Conservation (phyloP, 1,140 invertebrate species). For the Caenorhabditis brenneri region DNA sequence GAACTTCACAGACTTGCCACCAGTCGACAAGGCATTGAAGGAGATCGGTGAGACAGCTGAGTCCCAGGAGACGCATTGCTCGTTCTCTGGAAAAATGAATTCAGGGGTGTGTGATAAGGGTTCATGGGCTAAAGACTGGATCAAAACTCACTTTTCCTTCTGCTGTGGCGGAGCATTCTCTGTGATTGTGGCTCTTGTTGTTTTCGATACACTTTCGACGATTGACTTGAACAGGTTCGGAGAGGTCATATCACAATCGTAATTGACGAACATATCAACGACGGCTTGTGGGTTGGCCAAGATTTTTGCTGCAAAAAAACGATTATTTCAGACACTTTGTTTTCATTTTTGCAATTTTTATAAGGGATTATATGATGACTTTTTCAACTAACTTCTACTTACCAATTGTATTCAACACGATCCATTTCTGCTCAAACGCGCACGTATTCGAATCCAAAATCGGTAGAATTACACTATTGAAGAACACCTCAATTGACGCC, state of each 20-base stretch:
- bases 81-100: no score
- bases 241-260: slow-evolving; percentile 96
- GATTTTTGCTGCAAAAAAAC: slow-evolving; percentile 79
- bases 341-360: no score
- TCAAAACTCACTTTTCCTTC: slow-evolving; percentile 52
- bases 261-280: slow-evolving; percentile 99
- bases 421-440: slow-evolving; percentile 97
- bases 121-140: no score
- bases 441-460: slow-evolving; percentile 95
- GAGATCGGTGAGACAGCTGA: slow-evolving; percentile 95
- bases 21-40: slow-evolving; percentile 99
- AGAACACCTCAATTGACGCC: slow-evolving; percentile 99
- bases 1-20: slow-evolving; percentile 91
- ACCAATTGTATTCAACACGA: slow-evolving; percentile 90
- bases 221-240: slow-evolving; percentile 96
- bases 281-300: slow-evolving; percentile 96
- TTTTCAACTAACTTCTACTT: no score
- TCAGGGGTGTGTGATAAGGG: no score
- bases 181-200: slow-evolving; percentile 74
- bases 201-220: slow-evolving; percentile 90
- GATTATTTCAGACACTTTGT: not conserved
- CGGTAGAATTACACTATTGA: slow-evolving; percentile 98
- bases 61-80: slow-evolving; percentile 89
- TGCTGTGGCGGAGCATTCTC: slow-evolving; percentile 47
- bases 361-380: no score